Evolutionary conservation across 2,113 vertebrate genomes (phyloP), one percentile per base, ranked within the genome.

Genomic region (Struthidea cinerea): DNA sequence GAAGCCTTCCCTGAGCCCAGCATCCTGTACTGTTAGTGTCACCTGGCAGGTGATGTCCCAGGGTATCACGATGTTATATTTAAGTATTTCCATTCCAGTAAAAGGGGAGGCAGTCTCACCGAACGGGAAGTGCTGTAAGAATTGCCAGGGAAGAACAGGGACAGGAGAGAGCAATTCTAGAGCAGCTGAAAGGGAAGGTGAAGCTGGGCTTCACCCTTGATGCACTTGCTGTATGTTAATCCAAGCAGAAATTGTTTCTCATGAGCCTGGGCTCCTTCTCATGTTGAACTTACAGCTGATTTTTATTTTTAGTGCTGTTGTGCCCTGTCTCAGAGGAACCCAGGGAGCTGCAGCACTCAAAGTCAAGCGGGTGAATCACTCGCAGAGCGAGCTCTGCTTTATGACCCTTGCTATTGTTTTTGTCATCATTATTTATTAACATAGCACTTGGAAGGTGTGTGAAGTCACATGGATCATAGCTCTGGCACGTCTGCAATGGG

Each of bases 1-100:
- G 77, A 33, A 65, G 37, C 26, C 37, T 55, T 5, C 10, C 59
- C 68, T 41, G 82, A 86, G 71, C 39, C 42, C 80, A 10, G 7
- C 50, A 28, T 3, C 35, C 65, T 46, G 3, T 1, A 1, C 16
- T 11, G 63, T 8, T 2, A 6, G 26, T 33, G 17, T 4, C 16
- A 11, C 24, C 1, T 5, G 33, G 16, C 55, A 50, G 69, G 8
- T 13, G 13, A 3, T 19, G 47, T 22, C 18, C 47, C 33, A 59
- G 44, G 42, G 7, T n/a, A 9, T 10, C 26, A 1, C 8, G 10
- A 1, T 11, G 10, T 16, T 23, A 2, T 3, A 7, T 12, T 42
- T 5, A 33, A 44, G 16, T 23, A 11, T 71, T 78, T 84, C 49
- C 35, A n/a, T n/a, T 33, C 32, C 37, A 57, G 7, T 39, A 23